Conservation (phyloP, 2,797 vertebrate genomes). For the Sebastes itinus region DNA sequence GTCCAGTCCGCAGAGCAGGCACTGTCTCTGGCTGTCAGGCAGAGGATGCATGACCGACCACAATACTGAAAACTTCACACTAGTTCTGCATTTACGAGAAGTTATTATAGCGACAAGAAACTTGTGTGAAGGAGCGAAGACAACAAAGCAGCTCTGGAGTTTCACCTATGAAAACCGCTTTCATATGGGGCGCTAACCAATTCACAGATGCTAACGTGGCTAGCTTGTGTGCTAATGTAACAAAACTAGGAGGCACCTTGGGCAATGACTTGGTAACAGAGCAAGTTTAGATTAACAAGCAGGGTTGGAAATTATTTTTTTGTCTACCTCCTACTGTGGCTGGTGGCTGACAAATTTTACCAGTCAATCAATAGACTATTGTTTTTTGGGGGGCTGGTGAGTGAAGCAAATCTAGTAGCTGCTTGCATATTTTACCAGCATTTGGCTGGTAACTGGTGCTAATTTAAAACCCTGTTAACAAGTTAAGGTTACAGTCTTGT, state of each 20-base stretch:
- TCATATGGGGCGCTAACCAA: background rate
- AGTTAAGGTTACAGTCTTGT: too few relatives aligned
- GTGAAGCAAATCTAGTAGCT: too few relatives aligned
- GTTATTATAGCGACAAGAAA: accelerated
- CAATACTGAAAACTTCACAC: background rate
- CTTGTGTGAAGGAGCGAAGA: background rate
- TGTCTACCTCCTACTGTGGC: too few relatives aligned
- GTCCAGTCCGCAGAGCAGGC: constrained; percentile 1
- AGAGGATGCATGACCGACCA: background rate
- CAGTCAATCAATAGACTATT: too few relatives aligned
- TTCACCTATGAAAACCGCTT: background rate
- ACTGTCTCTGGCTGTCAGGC: constrained; percentile 9
- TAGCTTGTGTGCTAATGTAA: constrained; percentile 43
- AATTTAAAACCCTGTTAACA: too few relatives aligned
- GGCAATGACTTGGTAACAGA: background rate
- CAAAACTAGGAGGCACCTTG: background rate
- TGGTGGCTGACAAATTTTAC: too few relatives aligned
- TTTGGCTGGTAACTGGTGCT: too few relatives aligned
- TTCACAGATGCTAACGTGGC: background rate
- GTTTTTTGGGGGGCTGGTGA: too few relatives aligned
- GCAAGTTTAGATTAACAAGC: background rate
- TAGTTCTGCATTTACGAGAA: too few relatives aligned
- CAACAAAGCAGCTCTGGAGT: background rate
- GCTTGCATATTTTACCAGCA: too few relatives aligned
- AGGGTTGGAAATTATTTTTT: too few relatives aligned